Percentiles rank a stretch among this genome's conserved stretches.
These are phyloP conservation scores for Columba guinea DNA, from an alignment of 2,797 vertebrate species.

Conservation along the genomic window DNA sequence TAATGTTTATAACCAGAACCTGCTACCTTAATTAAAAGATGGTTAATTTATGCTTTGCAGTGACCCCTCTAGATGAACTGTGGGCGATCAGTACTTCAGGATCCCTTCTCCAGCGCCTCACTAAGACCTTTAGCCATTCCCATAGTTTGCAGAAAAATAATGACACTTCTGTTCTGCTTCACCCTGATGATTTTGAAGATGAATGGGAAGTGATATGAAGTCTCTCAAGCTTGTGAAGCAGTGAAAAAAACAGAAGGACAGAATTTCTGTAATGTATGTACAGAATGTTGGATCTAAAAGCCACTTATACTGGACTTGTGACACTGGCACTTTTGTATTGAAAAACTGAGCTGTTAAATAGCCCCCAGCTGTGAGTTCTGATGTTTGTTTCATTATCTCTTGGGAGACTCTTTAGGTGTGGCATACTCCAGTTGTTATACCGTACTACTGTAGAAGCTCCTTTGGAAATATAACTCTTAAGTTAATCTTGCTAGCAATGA, in stretches of 20 bases:
- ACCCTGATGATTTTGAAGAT: slow-evolving; percentile 89
- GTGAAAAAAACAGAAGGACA: not conserved
- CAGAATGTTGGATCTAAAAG: slow-evolving; percentile 47
- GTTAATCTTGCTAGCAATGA: slow-evolving; percentile 30
- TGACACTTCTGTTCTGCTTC: slow-evolving; percentile 61
- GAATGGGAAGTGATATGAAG: slow-evolving; percentile 97
- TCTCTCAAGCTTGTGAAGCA: not conserved
- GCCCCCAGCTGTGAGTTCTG: slow-evolving; percentile 50
- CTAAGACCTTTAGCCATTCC: slow-evolving; percentile 87
- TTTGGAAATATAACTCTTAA: slow-evolving; percentile 40
- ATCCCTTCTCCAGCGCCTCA: slow-evolving; percentile 89
- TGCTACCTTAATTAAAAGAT: not conserved
- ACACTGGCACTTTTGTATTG: slow-evolving; percentile 54
- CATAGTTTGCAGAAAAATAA: slow-evolving; percentile 65
- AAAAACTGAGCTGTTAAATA: slow-evolving; percentile 31
- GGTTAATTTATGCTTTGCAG: slow-evolving; percentile 74
- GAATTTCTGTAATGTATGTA: not conserved
- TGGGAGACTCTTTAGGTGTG: slow-evolving; percentile 43
- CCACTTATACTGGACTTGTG: slow-evolving; percentile 10
- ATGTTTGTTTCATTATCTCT: slow-evolving; percentile 43
- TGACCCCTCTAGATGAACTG: slow-evolving; percentile 89
- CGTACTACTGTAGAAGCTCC: slow-evolving; percentile 8
- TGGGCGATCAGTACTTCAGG: slow-evolving; percentile 89
- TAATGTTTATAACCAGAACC: not conserved
- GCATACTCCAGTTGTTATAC: slow-evolving; percentile 31